Conservation (phyloP, 2,113 vertebrate genomes). For the Sceloporus tristichus region DNA sequence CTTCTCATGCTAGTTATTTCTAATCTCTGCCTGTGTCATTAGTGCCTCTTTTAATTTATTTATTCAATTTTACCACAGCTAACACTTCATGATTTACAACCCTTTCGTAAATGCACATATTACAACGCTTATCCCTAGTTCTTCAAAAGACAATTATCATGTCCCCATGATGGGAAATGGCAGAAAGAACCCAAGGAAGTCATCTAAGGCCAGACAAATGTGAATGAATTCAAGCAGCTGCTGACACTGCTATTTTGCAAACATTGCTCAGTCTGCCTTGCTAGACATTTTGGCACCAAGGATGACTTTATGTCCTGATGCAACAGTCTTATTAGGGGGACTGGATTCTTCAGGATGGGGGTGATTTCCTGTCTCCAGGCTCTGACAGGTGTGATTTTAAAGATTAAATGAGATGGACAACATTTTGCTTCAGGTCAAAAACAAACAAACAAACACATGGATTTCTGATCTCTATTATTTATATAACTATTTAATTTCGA, state of each 20-base stretch:
- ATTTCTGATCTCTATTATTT: too few relatives aligned
- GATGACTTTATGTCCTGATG: too few relatives aligned
- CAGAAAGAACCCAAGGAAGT: slow-evolving; percentile 47
- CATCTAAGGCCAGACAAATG: slow-evolving; percentile 35
- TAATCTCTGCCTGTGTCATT: slow-evolving; percentile 74
- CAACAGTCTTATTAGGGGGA: not conserved
- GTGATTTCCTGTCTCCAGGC: too few relatives aligned
- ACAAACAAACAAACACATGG: too few relatives aligned
- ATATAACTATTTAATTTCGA: too few relatives aligned
- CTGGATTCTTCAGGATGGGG: not conserved
- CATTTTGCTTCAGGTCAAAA: too few relatives aligned
- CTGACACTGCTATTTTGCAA: slow-evolving; percentile 48
- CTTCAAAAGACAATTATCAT: slow-evolving; percentile 74
- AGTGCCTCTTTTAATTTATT: slow-evolving; percentile 78
- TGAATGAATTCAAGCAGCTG: slow-evolving; percentile 41
- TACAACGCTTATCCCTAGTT: slow-evolving; percentile 74
- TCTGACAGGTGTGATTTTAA: too few relatives aligned
- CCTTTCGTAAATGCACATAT: slow-evolving; percentile 68
- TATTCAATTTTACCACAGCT: slow-evolving; percentile 73
- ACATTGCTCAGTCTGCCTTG: not conserved
- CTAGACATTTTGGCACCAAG: not conserved
- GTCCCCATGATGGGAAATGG: slow-evolving; percentile 69
- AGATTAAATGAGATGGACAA: too few relatives aligned
- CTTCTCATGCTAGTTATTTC: slow-evolving; percentile 63
- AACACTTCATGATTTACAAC: slow-evolving; percentile 72